A percentile compares a stretch with the other conserved stretches of the same genome.
Conservation (phyloP, 2,888 invertebrate genomes). For the Acleris literana region DNA sequence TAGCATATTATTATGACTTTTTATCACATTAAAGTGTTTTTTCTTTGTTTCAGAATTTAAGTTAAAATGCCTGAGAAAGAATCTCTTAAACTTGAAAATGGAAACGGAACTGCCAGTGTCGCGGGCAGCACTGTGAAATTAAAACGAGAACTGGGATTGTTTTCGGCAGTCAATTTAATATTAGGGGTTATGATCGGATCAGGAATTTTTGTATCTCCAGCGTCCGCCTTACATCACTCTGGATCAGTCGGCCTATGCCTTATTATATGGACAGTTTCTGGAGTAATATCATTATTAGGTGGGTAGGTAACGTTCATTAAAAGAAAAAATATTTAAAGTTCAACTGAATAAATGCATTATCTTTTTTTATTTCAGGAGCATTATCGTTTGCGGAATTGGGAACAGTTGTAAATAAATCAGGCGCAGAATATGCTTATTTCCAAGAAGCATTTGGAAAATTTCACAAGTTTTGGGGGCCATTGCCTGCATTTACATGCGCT, state of each 20-base stretch:
- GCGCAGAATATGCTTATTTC: conserved; percentile 92
- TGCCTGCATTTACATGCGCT: conserved; percentile 89
- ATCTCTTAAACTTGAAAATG: conserved; percentile 49
- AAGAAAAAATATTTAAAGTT: conserved; percentile 49
- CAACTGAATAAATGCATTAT: neutral
- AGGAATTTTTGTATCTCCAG: conserved; percentile 93
- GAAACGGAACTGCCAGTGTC: conserved; percentile 47
- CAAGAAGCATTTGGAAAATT: conserved; percentile 87
- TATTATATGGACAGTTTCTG: conserved; percentile 90
- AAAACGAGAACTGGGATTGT: conserved; percentile 89
- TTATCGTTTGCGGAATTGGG: conserved; percentile 92
- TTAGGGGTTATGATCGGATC: conserved; percentile 96
- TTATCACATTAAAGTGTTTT: conserved; percentile 20
- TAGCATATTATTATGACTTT: neutral
- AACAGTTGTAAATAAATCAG: conserved; percentile 90
- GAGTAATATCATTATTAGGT: conserved; percentile 91
- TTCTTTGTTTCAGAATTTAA: conserved; percentile 50
- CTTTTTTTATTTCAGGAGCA: conserved; percentile 83
- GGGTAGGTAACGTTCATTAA: conserved; percentile 60
- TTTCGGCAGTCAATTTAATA: conserved; percentile 92
- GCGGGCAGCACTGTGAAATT: conserved; percentile 82
- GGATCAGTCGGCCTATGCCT: conserved; percentile 92
- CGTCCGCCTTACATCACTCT: conserved; percentile 88
- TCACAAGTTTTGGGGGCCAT: conserved; percentile 87
- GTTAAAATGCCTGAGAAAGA: conserved; percentile 57